Evolutionary conservation across 2,113 vertebrate species (phyloP).

Genomic region (Pangasianodon gigas): DNA sequence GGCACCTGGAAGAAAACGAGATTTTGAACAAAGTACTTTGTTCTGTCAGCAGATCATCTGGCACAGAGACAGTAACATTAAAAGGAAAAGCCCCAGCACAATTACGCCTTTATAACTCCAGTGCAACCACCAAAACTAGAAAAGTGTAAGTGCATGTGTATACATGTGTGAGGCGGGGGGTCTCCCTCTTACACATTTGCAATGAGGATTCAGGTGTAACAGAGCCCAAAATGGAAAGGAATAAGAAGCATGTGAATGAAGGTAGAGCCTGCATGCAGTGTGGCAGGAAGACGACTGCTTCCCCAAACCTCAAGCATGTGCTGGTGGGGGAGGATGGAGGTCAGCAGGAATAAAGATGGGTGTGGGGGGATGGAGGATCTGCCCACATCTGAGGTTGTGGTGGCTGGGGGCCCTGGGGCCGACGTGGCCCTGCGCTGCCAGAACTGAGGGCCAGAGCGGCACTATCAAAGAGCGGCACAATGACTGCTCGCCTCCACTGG

Average conservation of each 20-base stretch:
- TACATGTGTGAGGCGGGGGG: background rate
- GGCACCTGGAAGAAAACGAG: slow-evolving; percentile 63
- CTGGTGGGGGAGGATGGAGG: background rate
- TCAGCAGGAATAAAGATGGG: slow-evolving; percentile 3
- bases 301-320: slow-evolving; percentile 79
- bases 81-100: slow-evolving; percentile 43
- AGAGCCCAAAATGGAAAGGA: background rate
- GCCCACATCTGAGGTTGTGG: slow-evolving; percentile 87
- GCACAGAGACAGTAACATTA: slow-evolving; percentile 57
- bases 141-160: background rate
- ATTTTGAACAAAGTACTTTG: slow-evolving; percentile 59
- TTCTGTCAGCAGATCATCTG: slow-evolving; percentile 64
- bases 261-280: slow-evolving; percentile 33
- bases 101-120: slow-evolving; percentile 56
- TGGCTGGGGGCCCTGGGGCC: slow-evolving; percentile 72
- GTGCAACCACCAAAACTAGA: slow-evolving; percentile 41
- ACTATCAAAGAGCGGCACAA: slow-evolving; percentile 84
- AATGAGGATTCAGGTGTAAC: background rate
- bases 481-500: slow-evolving; percentile 81
- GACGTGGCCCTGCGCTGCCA: slow-evolving; percentile 71
- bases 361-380: slow-evolving; percentile 56
- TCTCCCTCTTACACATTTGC: background rate
- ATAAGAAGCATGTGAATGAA: slow-evolving; percentile 42
- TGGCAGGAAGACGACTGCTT: slow-evolving; percentile 40
- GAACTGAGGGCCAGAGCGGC: slow-evolving; percentile 72